Evolutionary conservation across 1,140 invertebrate species (phyloP).

Genomic region (Micrasema minimum): DNA sequence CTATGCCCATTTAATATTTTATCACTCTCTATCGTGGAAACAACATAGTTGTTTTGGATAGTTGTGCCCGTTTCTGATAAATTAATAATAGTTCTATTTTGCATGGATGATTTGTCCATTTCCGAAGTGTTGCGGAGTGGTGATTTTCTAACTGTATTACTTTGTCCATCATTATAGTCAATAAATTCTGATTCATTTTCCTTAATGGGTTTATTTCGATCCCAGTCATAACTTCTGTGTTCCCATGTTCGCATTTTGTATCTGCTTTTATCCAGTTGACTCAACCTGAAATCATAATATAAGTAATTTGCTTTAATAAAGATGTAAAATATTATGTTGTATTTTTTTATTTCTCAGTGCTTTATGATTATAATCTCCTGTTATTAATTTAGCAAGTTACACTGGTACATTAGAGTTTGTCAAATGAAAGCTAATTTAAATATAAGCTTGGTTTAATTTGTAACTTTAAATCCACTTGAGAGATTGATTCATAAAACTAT

Average conservation of each 20-base stretch:
- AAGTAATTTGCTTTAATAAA: too few species aligned
- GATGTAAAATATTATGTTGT: too few species aligned
- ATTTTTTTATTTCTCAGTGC: too few species aligned
- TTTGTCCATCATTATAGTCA: constrained; percentile 34
- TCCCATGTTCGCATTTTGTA: constrained; percentile 49
- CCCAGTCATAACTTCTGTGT: constrained; percentile 48
- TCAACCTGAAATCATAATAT: constrained; percentile 48
- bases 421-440: too few species aligned
- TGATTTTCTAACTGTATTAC: constrained; percentile 34
- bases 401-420: too few species aligned
- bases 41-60: constrained; percentile 71
- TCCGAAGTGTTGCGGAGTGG: constrained; percentile 30
- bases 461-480: too few species aligned
- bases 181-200: constrained; percentile 44
- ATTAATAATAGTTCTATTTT: constrained; percentile 75
- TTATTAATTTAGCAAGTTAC: too few species aligned
- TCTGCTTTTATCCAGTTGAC: constrained; percentile 47
- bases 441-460: too few species aligned
- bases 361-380: too few species aligned
- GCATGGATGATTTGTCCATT: constrained; percentile 46
- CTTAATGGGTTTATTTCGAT: constrained; percentile 46
- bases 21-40: constrained; percentile 50
- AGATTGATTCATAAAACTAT: too few species aligned
- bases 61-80: constrained; percentile 74
- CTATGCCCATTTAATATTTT: constrained; percentile 27